These are phyloP conservation scores for Cyclura pinguis DNA, from an alignment of 2,797 vertebrate species.

Conservation along the genomic window DNA sequence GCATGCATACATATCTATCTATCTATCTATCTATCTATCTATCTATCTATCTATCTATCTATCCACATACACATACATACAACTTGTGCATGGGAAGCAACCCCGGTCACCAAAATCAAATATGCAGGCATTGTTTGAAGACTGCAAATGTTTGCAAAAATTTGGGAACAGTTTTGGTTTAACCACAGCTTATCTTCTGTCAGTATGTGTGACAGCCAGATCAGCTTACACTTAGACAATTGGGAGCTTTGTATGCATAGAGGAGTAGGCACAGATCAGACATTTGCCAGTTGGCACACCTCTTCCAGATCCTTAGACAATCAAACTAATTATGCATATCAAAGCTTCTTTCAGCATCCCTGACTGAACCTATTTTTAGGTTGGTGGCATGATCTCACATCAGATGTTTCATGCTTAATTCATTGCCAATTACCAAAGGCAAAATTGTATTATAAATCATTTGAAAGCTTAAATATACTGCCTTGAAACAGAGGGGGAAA, in stretches of 20 bases:
- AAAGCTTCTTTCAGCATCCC: not conserved
- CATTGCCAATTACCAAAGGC: not conserved
- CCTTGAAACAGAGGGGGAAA: not conserved
- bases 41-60: no score
- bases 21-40: no score
- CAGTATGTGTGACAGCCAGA: not conserved
- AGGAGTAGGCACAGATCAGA: not conserved
- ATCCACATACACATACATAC: no score
- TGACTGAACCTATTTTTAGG: slow-evolving; percentile 24
- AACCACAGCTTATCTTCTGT: not conserved
- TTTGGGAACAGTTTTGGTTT: not conserved
- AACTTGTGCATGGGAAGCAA: no score
- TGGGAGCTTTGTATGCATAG: not conserved
- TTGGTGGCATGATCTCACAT: slow-evolving; percentile 5
- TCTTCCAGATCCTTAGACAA: not conserved
- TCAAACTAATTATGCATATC: not conserved
- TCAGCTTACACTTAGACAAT: not conserved
- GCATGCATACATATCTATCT: no score
- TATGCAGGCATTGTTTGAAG: not conserved
- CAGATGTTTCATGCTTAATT: slow-evolving; percentile 29
- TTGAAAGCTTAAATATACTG: not conserved
- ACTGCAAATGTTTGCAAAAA: not conserved
- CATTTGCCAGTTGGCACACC: not conserved
- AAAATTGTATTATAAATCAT: not conserved
- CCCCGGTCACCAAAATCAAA: no score